A percentile compares a stretch with the other conserved stretches of the same genome.
These are phyloP conservation scores for Notechis scutatus DNA, from an alignment of 2,113 vertebrate species.

Conservation along the genomic window DNA sequence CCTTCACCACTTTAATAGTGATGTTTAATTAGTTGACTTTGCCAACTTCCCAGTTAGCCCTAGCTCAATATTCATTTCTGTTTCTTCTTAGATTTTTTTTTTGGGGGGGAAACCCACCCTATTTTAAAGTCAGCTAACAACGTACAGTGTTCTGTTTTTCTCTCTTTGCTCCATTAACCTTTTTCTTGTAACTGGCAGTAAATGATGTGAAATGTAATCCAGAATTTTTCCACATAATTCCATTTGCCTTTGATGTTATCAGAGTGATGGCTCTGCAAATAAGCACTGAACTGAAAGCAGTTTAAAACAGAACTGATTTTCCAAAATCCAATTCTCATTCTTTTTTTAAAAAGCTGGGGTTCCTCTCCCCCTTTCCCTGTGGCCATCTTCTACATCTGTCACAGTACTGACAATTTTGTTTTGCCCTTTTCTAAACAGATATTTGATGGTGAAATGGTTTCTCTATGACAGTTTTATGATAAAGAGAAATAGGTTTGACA, in stretches of 20 bases:
- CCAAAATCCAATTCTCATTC: neutral
- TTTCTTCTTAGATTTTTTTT: neutral
- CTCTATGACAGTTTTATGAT: neutral
- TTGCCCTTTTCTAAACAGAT: neutral
- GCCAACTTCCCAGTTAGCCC: neutral
- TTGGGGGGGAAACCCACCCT: neutral
- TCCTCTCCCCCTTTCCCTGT: neutral
- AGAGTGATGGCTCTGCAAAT: neutral
- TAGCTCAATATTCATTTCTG: neutral
- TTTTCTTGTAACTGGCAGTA: neutral
- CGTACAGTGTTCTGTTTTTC: neutral
- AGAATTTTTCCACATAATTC: slow-evolving; percentile 2
- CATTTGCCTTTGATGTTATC: slow-evolving; percentile 1
- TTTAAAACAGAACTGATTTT: neutral
- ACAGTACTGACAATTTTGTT: neutral
- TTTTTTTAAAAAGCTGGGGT: neutral
- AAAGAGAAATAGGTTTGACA: neutral
- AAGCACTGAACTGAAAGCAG: neutral
- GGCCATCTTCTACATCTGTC: neutral
- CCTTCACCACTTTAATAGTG: neutral
- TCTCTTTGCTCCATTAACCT: neutral
- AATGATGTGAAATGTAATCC: slow-evolving; percentile 3
- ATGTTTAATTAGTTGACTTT: neutral
- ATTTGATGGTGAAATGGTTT: neutral
- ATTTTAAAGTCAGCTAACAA: neutral